Base-by-base conservation (phyloP, 2,113 vertebrate species). In the Indicator maculatus region DNA sequence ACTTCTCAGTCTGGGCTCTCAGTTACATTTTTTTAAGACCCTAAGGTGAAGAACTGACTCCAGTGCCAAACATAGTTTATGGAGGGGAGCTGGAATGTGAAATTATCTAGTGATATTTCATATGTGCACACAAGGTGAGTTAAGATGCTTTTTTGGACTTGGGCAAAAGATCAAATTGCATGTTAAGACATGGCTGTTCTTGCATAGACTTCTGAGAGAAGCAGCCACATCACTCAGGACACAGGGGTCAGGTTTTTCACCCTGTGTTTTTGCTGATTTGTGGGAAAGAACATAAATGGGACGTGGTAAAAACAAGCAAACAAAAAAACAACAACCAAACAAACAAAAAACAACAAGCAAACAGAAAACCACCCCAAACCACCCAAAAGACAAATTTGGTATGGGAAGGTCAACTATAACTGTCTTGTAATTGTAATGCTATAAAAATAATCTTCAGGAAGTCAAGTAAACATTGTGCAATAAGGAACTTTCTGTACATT, bases 381-480 rank as follows among this genome's bases (percentile, higher is more conserved):
- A 38, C 8, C 16, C 30, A 36, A 38, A 16, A 10, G 19, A 72
- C 45, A 79, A 63, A 60, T 70, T 61, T 38, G 17, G 8, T 56
- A 12, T 86, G 85, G 79, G 28, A 83, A 85, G 88, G 14, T 41
- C 30, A 93, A 69, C 53, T 81, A 11, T 74, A 83, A 82, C 39
- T 4, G 2, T 8, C 30, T 86, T 84, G 8, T 81, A 78, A 87
- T 80, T 80, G 39, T 83, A 77, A 83, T 60, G 70, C 47, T 69
- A 26, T 91, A 58, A 65, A 78, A 75, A 64, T 30, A 4, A 5
- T 61, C 72, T 77, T 89, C 50, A 59, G 67, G 67, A 80, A 95
- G 36, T 60, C 30, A 69, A 33, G 36, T 77, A 94, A 95, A 94
- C 39, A 80, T 75, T 95, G 79, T 83, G 73, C 69, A 86, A 67